phyloP scores from a whole-genome alignment of 2,888 invertebrate genomes.

The Calliopum simillimum region DNA sequence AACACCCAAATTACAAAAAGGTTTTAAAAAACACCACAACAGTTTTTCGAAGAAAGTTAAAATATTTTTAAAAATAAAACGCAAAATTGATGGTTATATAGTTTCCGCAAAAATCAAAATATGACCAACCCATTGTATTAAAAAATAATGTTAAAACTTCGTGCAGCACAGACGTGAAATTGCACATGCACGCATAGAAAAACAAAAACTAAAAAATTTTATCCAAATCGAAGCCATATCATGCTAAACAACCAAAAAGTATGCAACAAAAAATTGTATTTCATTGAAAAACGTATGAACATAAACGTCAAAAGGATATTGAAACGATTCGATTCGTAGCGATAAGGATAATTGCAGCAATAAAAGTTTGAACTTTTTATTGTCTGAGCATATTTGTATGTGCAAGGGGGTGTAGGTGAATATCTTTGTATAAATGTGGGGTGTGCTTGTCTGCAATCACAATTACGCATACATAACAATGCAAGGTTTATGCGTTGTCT shows the following conservation, averaged over 20 bases:
- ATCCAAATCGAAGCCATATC: not conserved
- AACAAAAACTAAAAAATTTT: not conserved
- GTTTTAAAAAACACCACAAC: no score
- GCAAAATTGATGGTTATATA: no score
- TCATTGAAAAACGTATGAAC: not conserved
- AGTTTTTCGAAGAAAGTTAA: no score
- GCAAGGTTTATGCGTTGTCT: slow-evolving; percentile 43
- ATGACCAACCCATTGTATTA: not conserved
- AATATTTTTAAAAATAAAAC: no score
- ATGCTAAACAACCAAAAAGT: slow-evolving; percentile 11
- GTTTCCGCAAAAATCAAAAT: not conserved
- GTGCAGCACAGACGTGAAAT: slow-evolving; percentile 9
- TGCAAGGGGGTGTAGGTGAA: slow-evolving; percentile 37
- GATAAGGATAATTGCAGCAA: slow-evolving; percentile 67
- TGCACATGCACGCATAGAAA: not conserved
- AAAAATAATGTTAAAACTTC: slow-evolving; percentile 20
- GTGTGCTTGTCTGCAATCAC: slow-evolving; percentile 37
- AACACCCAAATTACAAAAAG: no score
- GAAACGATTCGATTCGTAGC: slow-evolving; percentile 57
- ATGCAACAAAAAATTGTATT: slow-evolving; percentile 1
- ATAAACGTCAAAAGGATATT: slow-evolving; percentile 56
- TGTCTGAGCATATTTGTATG: not conserved
- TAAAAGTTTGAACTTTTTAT: slow-evolving; percentile 57
- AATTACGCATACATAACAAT: slow-evolving; percentile 42
- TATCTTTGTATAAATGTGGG: no score